Evolutionary conservation across 1,140 invertebrate species (phyloP).

Genomic region (Harlomillsia oculata): DNA sequence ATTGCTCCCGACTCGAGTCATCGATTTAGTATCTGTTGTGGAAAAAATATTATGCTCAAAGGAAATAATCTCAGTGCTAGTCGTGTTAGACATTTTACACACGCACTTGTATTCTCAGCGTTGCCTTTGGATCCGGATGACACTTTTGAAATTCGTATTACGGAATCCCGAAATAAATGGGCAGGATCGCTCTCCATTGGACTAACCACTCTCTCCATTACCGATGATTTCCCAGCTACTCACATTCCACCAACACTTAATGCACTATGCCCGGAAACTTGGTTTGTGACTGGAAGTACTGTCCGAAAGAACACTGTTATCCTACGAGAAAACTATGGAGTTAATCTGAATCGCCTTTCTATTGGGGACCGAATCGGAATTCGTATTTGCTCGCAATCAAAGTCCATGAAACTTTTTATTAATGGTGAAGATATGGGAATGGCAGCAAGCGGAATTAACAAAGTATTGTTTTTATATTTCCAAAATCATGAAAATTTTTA

Average conservation of each 20-base stretch:
- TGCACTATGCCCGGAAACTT: constrained; percentile 40
- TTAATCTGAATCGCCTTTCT: constrained; percentile 67
- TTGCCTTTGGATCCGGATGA: constrained; percentile 46
- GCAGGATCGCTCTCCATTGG: constrained; percentile 67
- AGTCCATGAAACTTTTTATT: constrained; percentile 50
- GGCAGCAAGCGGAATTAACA: too few relatives aligned
- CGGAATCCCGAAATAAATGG: constrained; percentile 53
- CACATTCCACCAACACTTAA: constrained; percentile 50
- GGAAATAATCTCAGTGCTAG: constrained; percentile 57
- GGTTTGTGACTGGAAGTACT: constrained; percentile 46
- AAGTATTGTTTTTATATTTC: too few relatives aligned
- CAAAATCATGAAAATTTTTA: too few relatives aligned
- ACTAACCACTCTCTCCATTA: constrained; percentile 58
- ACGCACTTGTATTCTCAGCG: constrained; percentile 46
- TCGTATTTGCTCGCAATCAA: constrained; percentile 44
- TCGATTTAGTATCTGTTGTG: constrained; percentile 58
- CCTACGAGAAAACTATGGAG: constrained; percentile 54
- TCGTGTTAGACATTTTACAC: constrained; percentile 52
- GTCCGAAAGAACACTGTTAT: constrained; percentile 51
- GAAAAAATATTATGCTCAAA: constrained; percentile 59
- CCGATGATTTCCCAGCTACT: constrained; percentile 48
- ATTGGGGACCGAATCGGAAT: constrained; percentile 54
- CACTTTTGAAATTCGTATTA: constrained; percentile 50
- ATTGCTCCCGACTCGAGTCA: constrained; percentile 33
- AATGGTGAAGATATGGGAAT: constrained; percentile 78